Base-by-base conservation (phyloP, 2,797 vertebrate species). In the Hirundo rustica region DNA sequence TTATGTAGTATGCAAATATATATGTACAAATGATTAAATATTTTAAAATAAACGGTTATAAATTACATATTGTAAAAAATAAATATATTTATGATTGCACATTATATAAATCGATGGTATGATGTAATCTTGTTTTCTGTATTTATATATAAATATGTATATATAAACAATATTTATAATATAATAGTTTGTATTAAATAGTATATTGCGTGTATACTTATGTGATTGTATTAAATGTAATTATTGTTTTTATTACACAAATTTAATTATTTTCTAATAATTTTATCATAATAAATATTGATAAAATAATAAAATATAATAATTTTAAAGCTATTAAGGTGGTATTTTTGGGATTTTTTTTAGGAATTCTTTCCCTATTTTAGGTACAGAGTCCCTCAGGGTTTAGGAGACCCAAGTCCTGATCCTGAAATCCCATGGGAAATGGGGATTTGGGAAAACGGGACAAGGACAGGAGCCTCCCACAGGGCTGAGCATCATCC, bases 1-100 rank as follows among this genome's bases (percentile, higher is more conserved):
- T n/a, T 20, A 6, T 30, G 10, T 5, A 4, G 14, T 2, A 30
- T 7, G 5, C 4, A 55, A 45, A 55, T 5, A 21, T 3, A 11
- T 15, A 12, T 55, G 7, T 30, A 12, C 13, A 21, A 3, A 22
- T 40, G 17, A 32, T 34, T 26, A 30, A 54, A 29, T 19, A 11
- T 11, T 26, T 30, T 2, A 10, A 40, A 70, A 25, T 1, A 25
- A 50, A 44, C 5, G 1, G 13, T 6, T 6, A 38, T 25, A n/a
- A 53, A n/a, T 45, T 8, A 21, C 22, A 22, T 13, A 5, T 29
- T n/a, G 26, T 11, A 25, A 20, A 70, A 70, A 12, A 70, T 3
- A 53, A 19, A 36, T 36, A 53, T 40, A n/a, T n/a, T 32, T 25
- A 19, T 40, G 11, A 2, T 17, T 23, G 4, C 2, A 6, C 8